Evolutionary conservation across 2,113 vertebrate species (phyloP).

Genomic region (Xyliphius kryptos): DNA sequence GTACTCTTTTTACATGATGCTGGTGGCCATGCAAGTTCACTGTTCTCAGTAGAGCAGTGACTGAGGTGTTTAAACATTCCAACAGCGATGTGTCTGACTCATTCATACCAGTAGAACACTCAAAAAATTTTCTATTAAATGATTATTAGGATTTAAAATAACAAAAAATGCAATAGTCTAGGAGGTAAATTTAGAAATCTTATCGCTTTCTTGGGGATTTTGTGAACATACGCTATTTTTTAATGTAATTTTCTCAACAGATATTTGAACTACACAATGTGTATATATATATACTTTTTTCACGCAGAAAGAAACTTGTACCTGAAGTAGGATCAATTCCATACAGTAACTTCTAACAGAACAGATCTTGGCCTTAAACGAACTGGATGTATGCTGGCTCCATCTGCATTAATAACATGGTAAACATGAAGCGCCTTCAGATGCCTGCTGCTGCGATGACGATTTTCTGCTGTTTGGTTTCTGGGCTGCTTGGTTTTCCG

Average conservation of each 20-base stretch:
- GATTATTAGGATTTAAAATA: too few relatives aligned
- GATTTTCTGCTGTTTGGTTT: conserved; percentile 42
- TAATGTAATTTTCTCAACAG: too few relatives aligned
- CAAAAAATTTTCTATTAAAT: too few relatives aligned
- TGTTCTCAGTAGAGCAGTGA: too few relatives aligned
- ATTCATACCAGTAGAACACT: too few relatives aligned
- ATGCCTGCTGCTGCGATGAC: conserved; percentile 30
- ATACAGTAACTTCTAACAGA: conserved; percentile 20
- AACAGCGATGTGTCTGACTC: too few relatives aligned
- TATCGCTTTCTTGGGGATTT: too few relatives aligned
- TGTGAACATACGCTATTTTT: too few relatives aligned
- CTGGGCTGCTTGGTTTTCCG: conserved; percentile 57
- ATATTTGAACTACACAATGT: too few relatives aligned
- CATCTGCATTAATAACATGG: conserved; percentile 10
- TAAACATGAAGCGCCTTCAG: conserved; percentile 47
- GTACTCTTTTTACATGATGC: too few relatives aligned
- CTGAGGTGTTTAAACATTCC: too few relatives aligned
- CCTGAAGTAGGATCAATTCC: conserved; percentile 43
- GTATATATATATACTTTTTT: conserved; percentile 28
- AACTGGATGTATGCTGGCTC: conserved; percentile 19
- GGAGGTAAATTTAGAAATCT: background rate
- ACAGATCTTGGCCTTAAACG: background rate
- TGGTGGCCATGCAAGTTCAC: too few relatives aligned
- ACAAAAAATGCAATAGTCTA: background rate
- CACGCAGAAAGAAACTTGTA: conserved; percentile 26